phyloP scores from a whole-genome alignment of 1,140 invertebrate genomes.

The Chlorops oryzae region DNA sequence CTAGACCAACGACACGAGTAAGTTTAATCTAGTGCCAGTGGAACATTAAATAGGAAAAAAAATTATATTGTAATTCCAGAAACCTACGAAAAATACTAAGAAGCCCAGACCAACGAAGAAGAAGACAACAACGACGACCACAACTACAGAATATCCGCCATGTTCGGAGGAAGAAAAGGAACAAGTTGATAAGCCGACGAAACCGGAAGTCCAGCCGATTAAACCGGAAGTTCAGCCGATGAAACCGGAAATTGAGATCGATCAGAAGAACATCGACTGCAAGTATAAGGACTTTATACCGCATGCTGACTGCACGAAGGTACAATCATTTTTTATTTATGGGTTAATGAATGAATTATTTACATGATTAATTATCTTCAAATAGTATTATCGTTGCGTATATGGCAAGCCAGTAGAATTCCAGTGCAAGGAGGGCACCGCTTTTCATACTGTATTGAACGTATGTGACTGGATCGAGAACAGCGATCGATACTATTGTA shows the following conservation, averaged over 20 bases:
- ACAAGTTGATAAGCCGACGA: not conserved
- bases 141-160: slow-evolving; percentile 16
- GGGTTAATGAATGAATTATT: not conserved
- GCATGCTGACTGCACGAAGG: slow-evolving; percentile 58
- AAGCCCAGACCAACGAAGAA: slow-evolving; percentile 25
- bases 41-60: not conserved
- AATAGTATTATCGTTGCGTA: slow-evolving; percentile 79
- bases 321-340: slow-evolving; percentile 1
- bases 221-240: too few relatives aligned
- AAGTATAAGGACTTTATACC: slow-evolving; percentile 59
- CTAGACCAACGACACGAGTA: slow-evolving; percentile 33
- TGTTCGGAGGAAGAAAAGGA: not conserved
- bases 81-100: slow-evolving; percentile 22
- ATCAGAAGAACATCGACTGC: slow-evolving; percentile 50
- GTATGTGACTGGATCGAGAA: slow-evolving; percentile 76
- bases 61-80: not conserved
- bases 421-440: slow-evolving; percentile 62
- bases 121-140: slow-evolving; percentile 22
- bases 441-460: slow-evolving; percentile 62
- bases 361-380: slow-evolving; percentile 11
- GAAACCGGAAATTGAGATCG: slow-evolving; percentile 12
- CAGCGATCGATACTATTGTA: slow-evolving; percentile 54
- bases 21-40: slow-evolving; percentile 3
- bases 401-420: slow-evolving; percentile 67
- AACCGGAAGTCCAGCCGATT: not conserved